Conservation (phyloP, 2,113 vertebrate genomes). For the Colius striatus region DNA sequence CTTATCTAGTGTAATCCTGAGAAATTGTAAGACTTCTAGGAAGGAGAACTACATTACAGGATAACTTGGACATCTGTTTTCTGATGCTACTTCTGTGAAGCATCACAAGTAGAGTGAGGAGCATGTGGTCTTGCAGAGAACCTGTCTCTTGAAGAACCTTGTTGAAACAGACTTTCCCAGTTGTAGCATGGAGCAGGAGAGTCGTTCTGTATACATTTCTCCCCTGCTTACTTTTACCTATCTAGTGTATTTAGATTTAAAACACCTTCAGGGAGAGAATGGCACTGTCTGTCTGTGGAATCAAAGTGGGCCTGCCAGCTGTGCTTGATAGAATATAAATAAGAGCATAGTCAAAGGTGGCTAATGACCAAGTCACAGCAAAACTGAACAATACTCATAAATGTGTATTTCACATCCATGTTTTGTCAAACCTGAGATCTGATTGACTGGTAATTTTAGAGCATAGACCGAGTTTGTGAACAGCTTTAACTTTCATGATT, state of each 20-base stretch:
- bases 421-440: not conserved
- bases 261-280: not conserved
- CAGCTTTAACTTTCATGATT: not conserved
- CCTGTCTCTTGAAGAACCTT: not conserved
- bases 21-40: not conserved
- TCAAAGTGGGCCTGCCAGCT: not conserved
- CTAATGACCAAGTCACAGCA: not conserved
- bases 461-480: not conserved
- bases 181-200: not conserved
- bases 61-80: not conserved
- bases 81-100: not conserved
- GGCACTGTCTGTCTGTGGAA: not conserved
- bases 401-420: not conserved
- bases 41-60: not conserved
- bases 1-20: not conserved
- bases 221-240: not conserved
- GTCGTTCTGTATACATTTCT: accelerated
- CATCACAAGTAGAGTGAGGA: not conserved
- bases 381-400: not conserved
- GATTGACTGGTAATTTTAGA: not conserved
- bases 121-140: not conserved
- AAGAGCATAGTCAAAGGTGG: not conserved
- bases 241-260: not conserved
- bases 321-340: not conserved
- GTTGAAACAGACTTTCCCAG: not conserved